Percentiles rank a stretch among this genome's conserved stretches.
phyloP scores from a whole-genome alignment of 2,888 invertebrate species.

The Mycalesis mineus region DNA sequence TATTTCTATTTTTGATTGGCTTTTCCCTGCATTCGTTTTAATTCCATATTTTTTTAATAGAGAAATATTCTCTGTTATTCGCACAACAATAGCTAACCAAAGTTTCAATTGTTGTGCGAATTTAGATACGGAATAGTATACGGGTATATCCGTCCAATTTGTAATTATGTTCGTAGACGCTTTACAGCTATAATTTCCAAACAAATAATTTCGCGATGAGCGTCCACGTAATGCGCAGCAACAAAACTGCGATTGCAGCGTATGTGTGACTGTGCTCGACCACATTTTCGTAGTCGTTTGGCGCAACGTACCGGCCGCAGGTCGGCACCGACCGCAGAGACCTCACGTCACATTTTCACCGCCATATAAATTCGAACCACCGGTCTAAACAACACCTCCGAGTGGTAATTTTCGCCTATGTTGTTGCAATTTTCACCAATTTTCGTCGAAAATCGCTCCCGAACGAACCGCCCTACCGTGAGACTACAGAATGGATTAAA shows the following conservation, averaged over 20 bases:
- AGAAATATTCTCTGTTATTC: too few relatives aligned
- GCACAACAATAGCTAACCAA: too few relatives aligned
- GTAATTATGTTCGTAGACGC: background rate
- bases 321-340: slow-evolving; percentile 41
- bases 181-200: background rate
- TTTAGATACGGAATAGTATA: too few relatives aligned
- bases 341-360: slow-evolving; percentile 52
- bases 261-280: slow-evolving; percentile 30
- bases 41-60: too few relatives aligned
- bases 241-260: slow-evolving; percentile 18
- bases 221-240: background rate
- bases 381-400: slow-evolving; percentile 64
- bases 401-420: slow-evolving; percentile 72
- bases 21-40: too few relatives aligned
- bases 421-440: slow-evolving; percentile 76
- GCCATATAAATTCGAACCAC: slow-evolving; percentile 58
- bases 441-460: slow-evolving; percentile 64
- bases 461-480: slow-evolving; percentile 50
- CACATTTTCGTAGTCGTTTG: slow-evolving; percentile 35
- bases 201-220: slow-evolving; percentile 6
- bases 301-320: slow-evolving; percentile 28
- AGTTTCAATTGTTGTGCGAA: too few relatives aligned
- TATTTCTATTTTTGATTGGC: too few relatives aligned
- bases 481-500: slow-evolving; percentile 64
- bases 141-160: background rate